Evolutionary conservation across 2,113 vertebrate species (phyloP).

Genomic region (Choloepus hoffmanni): DNA sequence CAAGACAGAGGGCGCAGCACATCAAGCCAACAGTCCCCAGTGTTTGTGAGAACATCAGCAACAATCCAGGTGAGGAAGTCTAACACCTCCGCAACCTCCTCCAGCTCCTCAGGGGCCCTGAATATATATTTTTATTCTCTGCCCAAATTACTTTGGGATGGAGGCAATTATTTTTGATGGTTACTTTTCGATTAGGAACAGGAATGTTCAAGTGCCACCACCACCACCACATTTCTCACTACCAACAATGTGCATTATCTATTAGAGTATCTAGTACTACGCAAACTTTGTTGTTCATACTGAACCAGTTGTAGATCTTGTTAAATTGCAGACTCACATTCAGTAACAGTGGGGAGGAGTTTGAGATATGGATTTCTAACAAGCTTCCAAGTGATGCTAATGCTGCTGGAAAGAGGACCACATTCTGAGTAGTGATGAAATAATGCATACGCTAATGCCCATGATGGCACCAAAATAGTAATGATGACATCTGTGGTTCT

Average conservation of each 20-base stretch:
- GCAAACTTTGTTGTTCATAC: background rate
- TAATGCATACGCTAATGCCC: background rate
- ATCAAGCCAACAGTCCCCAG: too few relatives aligned
- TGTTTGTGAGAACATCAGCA: too few relatives aligned
- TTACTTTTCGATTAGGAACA: background rate
- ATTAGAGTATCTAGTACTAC: background rate
- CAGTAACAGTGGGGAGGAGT: background rate
- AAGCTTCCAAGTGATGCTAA: background rate
- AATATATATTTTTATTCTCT: too few relatives aligned
- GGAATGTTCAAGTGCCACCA: background rate
- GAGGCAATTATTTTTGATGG: background rate
- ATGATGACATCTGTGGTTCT: background rate
- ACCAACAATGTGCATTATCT: background rate
- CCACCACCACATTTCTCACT: background rate
- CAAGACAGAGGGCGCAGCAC: too few relatives aligned
- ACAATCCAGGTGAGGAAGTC: too few relatives aligned
- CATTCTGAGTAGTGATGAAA: background rate
- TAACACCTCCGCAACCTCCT: too few relatives aligned
- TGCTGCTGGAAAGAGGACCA: background rate
- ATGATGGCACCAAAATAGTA: background rate
- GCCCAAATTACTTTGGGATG: too few relatives aligned
- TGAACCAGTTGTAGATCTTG: background rate
- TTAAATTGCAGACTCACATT: background rate
- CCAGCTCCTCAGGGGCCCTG: too few relatives aligned
- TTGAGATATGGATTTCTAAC: background rate